These are phyloP conservation scores for Allolobophora icterica DNA, from an alignment of 2,888 invertebrate species.

Conservation along the genomic window DNA sequence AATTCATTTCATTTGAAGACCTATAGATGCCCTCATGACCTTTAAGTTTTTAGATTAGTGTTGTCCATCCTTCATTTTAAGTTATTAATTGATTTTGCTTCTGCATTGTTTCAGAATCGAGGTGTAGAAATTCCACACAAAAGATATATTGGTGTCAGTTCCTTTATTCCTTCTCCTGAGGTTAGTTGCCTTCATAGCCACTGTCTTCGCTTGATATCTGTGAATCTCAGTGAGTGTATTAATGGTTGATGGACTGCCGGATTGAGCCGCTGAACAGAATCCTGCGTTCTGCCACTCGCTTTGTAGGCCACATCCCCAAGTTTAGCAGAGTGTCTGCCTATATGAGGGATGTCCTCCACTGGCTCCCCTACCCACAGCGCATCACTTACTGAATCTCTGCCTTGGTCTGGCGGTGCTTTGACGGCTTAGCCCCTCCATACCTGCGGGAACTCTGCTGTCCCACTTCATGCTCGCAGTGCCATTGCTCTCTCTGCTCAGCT, in stretches of 20 bases:
- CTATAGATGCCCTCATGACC: neutral
- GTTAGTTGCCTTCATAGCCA: constrained; percentile 45
- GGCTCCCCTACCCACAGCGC: too few species aligned
- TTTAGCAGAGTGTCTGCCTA: too few species aligned
- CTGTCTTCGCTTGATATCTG: neutral
- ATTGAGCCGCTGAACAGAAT: too few species aligned
- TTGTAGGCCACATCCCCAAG: too few species aligned
- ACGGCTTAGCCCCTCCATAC: too few species aligned
- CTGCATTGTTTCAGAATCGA: constrained; percentile 40
- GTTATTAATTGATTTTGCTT: neutral
- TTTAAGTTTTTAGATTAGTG: neutral
- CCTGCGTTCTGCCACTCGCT: too few species aligned
- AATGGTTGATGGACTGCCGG: neutral
- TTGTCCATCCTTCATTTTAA: neutral
- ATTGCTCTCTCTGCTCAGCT: too few species aligned
- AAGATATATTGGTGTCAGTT: constrained; percentile 40
- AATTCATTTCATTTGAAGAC: neutral
- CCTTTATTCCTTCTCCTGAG: constrained; percentile 51
- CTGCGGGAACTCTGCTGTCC: too few species aligned
- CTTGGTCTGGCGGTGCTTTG: too few species aligned
- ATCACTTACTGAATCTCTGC: too few species aligned
- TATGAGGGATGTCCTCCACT: too few species aligned
- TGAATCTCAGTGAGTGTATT: neutral
- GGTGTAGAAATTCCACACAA: constrained; percentile 46
- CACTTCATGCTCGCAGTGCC: too few species aligned